A percentile compares a stretch with the other conserved stretches of the same genome.
phyloP scores from a whole-genome alignment of 1,140 invertebrate species.

The Zelostemma sp. region DNA sequence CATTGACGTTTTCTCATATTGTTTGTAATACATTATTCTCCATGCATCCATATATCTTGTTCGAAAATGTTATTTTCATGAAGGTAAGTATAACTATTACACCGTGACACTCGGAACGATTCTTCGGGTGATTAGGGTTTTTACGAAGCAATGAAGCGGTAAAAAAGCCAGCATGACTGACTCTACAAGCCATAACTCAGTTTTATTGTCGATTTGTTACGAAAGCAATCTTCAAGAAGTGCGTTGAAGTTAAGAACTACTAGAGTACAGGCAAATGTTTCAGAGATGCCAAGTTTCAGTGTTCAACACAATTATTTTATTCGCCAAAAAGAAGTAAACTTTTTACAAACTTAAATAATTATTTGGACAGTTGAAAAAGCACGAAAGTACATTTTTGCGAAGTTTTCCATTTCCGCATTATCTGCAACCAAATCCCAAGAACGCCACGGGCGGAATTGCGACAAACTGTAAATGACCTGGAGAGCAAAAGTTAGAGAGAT shows the following conservation, averaged over 20 bases:
- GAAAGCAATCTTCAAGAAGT: background rate
- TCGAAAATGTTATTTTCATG: background rate
- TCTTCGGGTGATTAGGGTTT: background rate
- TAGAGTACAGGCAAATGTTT: background rate
- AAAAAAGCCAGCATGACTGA: background rate
- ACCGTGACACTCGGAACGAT: background rate
- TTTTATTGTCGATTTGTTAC: background rate
- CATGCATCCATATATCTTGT: no score
- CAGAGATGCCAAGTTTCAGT: background rate
- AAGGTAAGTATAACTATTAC: no score
- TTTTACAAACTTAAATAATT: background rate
- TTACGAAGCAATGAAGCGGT: background rate
- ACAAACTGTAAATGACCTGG: background rate
- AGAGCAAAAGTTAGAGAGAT: constrained; percentile 15
- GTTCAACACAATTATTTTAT: no score
- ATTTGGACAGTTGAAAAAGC: background rate
- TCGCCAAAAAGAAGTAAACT: background rate
- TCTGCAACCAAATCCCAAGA: background rate
- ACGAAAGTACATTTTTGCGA: background rate
- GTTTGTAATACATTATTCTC: no score
- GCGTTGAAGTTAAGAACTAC: background rate
- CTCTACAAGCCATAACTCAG: background rate
- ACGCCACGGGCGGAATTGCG: background rate
- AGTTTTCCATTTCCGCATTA: background rate
- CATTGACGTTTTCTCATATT: no score